Base-by-base conservation (phyloP, 2,113 vertebrate species). In the Atlantisia rogersi region DNA sequence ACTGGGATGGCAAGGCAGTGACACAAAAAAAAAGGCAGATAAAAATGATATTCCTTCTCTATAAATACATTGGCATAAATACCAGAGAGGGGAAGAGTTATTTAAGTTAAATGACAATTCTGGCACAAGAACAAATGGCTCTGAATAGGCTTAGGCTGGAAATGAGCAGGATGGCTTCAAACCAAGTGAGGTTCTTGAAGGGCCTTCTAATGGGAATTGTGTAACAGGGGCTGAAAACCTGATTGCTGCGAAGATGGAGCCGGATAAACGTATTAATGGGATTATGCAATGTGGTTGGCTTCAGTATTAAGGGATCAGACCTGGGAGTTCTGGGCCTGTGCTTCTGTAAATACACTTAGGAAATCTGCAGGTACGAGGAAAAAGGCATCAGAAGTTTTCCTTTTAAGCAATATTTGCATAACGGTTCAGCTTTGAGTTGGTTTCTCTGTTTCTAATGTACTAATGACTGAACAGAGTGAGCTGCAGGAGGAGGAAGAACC, bases 121-220 rank as follows among this genome's bases (percentile, higher is more conserved):
- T 91, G 91, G 93, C 95, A 79, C 58, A 24, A 69, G 91, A 96
- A 89, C 86, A 94, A 96, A 95, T 92, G 58, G 77, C 81, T 96
- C 86, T 71, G 81, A 63, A 77, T 88, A 81, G 71, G 58, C 92
- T 95, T 48, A 88, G 80, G n/a, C 77, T 94, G 91, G 91, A 94
- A 94, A 94, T 86, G 83, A 95, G 65, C 59, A 71, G 67, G 78
- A 86, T 4, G 71, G 81, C 65, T 88, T 92, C 64, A 91, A 84
- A 86, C 52, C 70, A 91, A 94, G 83, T 28, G 67, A 84, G 56
- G 26, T 68, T 82, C 86, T 91, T 81, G 69, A 88, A 83, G 39
- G 82, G 69, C 77, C 29, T 75, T 39, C 69, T 84, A 87, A 91
- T 87, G 62, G 91, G 81, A 84, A 64, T 74, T 84, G 77, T 82